Evolutionary conservation across 1,140 invertebrate species (phyloP).

Genomic region (Ruditapes philippinarum): DNA sequence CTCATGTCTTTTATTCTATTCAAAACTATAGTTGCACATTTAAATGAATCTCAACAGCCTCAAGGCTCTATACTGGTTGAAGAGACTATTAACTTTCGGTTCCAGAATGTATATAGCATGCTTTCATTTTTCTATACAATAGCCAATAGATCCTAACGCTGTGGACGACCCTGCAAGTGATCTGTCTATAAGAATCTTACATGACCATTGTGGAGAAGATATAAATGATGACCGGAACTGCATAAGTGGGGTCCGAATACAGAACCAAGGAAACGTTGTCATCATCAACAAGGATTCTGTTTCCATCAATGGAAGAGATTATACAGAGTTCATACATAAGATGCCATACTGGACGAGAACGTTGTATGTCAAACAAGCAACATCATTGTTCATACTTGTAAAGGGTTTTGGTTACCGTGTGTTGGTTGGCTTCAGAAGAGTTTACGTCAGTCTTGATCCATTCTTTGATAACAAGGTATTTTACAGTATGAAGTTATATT

Average conservation of each 20-base stretch:
- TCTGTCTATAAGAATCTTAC: not conserved
- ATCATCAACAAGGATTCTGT: not conserved
- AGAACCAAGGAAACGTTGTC: not conserved
- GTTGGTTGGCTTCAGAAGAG: slow-evolving; percentile 16
- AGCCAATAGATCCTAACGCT: not conserved
- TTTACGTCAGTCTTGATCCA: slow-evolving; percentile 58
- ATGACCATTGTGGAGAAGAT: not conserved
- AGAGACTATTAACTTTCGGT: too few relatives aligned
- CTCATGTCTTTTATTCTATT: too few relatives aligned
- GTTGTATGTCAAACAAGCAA: slow-evolving; percentile 51
- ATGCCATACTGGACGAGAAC: not conserved
- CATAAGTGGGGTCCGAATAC: not conserved
- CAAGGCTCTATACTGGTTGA: too few relatives aligned
- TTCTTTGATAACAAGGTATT: slow-evolving; percentile 59
- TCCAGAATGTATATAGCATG: too few relatives aligned
- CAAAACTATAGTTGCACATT: too few relatives aligned
- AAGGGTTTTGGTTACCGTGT: slow-evolving; percentile 56
- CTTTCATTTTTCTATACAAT: too few relatives aligned
- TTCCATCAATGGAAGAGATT: slow-evolving; percentile 5
- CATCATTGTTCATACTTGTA: slow-evolving; percentile 9
- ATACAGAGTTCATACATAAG: not conserved
- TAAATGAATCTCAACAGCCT: too few relatives aligned
- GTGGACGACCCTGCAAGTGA: not conserved
- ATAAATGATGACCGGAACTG: slow-evolving; percentile 29
- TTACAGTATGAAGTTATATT: not conserved